Evolutionary conservation across 35 echinoderm and acorn worm genomes (phyloP).

Genomic region (Stichopus chloronotus): DNA sequence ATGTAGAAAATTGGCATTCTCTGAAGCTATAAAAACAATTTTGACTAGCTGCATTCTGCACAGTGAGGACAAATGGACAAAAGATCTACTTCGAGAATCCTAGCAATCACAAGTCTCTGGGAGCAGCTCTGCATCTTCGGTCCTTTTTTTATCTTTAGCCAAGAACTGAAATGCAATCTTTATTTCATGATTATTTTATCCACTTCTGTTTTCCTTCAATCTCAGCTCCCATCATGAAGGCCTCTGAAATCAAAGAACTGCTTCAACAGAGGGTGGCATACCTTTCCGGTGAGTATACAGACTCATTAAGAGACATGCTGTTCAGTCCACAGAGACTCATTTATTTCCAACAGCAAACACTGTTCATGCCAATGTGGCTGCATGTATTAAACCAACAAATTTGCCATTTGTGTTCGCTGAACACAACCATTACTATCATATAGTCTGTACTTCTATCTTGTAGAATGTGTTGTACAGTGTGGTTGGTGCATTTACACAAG

Average conservation of each 20-base stretch:
- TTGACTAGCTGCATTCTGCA: too few species aligned
- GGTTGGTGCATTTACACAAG: background rate
- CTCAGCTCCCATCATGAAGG: slow-evolving; percentile 87
- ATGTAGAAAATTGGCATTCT: too few species aligned
- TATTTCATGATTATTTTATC: background rate
- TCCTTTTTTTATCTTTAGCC: background rate
- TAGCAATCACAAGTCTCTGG: too few species aligned
- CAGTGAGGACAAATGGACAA: too few species aligned
- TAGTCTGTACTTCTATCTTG: background rate
- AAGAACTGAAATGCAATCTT: background rate
- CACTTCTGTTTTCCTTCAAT: background rate
- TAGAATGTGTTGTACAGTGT: background rate
- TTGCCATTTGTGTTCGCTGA: background rate
- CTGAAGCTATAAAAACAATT: too few species aligned
- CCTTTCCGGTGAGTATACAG: slow-evolving; percentile 70
- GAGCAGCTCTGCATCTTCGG: too few species aligned
- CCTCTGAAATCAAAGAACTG: slow-evolving; percentile 79
- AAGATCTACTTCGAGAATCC: too few species aligned
- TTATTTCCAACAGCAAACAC: background rate
- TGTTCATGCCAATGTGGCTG: background rate
- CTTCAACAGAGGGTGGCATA: slow-evolving; percentile 69
- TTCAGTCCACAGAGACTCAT: background rate
- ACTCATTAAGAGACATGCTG: background rate
- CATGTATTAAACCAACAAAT: too few species aligned
- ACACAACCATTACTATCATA: background rate